Percentiles rank a stretch among this genome's conserved stretches.
Conservation (phyloP, 2,888 invertebrate species). For the Carpatolechia fugitivella region DNA sequence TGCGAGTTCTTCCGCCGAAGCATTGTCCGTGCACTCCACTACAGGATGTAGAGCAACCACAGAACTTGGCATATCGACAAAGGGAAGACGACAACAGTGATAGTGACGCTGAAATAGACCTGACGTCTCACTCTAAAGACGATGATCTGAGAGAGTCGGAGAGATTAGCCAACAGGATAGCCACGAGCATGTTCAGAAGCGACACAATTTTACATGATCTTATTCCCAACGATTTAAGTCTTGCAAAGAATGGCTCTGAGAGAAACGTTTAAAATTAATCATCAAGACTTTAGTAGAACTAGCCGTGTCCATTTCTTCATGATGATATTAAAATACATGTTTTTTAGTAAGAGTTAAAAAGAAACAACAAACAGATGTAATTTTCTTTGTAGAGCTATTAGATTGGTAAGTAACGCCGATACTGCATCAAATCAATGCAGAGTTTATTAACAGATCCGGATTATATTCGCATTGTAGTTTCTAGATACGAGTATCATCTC, state of each 20-base stretch:
- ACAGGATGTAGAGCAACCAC: slow-evolving; percentile 54
- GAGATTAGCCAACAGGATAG: slow-evolving; percentile 63
- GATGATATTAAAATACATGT: too few species aligned
- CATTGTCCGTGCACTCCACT: slow-evolving; percentile 55
- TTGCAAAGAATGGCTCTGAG: slow-evolving; percentile 54
- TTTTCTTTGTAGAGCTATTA: too few species aligned
- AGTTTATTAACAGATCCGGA: too few species aligned
- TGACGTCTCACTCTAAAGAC: slow-evolving; percentile 74
- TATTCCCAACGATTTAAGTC: slow-evolving; percentile 72
- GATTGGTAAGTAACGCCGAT: too few species aligned
- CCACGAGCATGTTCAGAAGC: slow-evolving; percentile 67
- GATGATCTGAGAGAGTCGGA: slow-evolving; percentile 70
- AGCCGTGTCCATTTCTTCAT: too few species aligned
- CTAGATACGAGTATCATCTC: too few species aligned
- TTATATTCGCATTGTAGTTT: too few species aligned
- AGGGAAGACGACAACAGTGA: slow-evolving; percentile 58
- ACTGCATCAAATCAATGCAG: too few species aligned
- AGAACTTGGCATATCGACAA: slow-evolving; percentile 60
- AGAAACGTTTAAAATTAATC: slow-evolving; percentile 31
- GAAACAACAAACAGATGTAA: too few species aligned
- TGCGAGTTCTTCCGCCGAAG: slow-evolving; percentile 58
- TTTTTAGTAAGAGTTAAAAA: too few species aligned
- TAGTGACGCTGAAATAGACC: slow-evolving; percentile 72
- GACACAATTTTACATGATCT: slow-evolving; percentile 69
- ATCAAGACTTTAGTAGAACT: background rate